A percentile compares a stretch with the other conserved stretches of the same genome.
Evolutionary conservation across 2,113 vertebrate species (phyloP).

Genomic region (Passerina amoena): DNA sequence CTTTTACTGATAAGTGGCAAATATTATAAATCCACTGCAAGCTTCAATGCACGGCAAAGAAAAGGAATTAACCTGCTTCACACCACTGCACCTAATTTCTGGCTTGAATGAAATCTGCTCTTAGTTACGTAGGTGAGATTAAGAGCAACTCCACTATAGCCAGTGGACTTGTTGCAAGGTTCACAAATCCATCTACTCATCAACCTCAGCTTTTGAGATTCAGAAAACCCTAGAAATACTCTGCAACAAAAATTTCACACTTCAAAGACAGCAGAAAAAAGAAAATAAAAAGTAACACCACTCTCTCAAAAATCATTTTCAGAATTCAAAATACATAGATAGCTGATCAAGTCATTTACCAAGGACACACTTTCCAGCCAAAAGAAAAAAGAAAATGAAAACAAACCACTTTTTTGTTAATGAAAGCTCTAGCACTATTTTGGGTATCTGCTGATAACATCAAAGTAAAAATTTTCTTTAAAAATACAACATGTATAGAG

Average conservation of each 20-base stretch:
- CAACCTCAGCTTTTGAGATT: background rate
- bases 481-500: background rate
- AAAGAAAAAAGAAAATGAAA: background rate
- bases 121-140: conserved; percentile 12
- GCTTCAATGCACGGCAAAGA: background rate
- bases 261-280: background rate
- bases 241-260: background rate
- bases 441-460: background rate
- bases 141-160: background rate
- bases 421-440: background rate
- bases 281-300: background rate
- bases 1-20: conserved; percentile 42
- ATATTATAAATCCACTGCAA: conserved; percentile 30
- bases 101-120: conserved; percentile 35
- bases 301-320: background rate
- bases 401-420: background rate
- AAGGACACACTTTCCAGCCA: background rate
- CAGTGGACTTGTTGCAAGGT: background rate
- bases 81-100: conserved; percentile 48
- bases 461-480: background rate
- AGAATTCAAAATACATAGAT: background rate
- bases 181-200: background rate
- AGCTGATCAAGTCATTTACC: background rate
- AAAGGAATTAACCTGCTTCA: conserved; percentile 49
- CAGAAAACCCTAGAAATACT: background rate